Percentiles rank a stretch among this genome's conserved stretches.
Evolutionary conservation across 2,113 vertebrate genomes (phyloP).

Genomic region (Lampris incognitus): DNA sequence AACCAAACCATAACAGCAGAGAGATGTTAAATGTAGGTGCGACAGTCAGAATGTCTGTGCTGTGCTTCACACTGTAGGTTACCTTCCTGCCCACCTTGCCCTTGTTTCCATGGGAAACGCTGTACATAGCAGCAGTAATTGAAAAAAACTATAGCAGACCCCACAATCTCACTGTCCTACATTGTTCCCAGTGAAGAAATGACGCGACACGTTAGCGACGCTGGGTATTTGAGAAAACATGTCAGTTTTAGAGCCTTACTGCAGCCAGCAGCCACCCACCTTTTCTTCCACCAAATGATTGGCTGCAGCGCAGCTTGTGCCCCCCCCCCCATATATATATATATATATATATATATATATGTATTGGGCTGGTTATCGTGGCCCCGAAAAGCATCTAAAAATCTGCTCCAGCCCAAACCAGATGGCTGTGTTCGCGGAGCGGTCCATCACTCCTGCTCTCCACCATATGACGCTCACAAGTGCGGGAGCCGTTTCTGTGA

Average conservation of each 20-base stretch:
- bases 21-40: too few species aligned
- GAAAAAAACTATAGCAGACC: constrained; percentile 51
- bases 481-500: constrained; percentile 75
- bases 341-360: too few species aligned
- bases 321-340: constrained; percentile 47
- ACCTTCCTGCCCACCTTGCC: too few species aligned
- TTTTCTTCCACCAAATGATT: constrained; percentile 48
- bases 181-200: constrained; percentile 69
- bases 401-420: constrained; percentile 84
- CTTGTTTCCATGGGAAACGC: too few species aligned
- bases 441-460: constrained; percentile 80
- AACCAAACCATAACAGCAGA: too few species aligned
- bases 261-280: constrained; percentile 65
- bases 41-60: too few species aligned
- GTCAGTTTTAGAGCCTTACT: constrained; percentile 47
- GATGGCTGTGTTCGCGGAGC: constrained; percentile 82
- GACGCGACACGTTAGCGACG: constrained; percentile 57
- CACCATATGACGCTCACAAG: constrained; percentile 84
- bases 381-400: constrained; percentile 81
- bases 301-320: constrained; percentile 60
- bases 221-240: constrained; percentile 54
- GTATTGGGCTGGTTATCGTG: constrained; percentile 82
- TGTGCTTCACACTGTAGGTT: too few species aligned
- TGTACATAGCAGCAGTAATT: constrained; percentile 44
- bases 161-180: constrained; percentile 41